Evolutionary conservation across 1,140 invertebrate genomes (phyloP).

Genomic region (Drosophila obscura): DNA sequence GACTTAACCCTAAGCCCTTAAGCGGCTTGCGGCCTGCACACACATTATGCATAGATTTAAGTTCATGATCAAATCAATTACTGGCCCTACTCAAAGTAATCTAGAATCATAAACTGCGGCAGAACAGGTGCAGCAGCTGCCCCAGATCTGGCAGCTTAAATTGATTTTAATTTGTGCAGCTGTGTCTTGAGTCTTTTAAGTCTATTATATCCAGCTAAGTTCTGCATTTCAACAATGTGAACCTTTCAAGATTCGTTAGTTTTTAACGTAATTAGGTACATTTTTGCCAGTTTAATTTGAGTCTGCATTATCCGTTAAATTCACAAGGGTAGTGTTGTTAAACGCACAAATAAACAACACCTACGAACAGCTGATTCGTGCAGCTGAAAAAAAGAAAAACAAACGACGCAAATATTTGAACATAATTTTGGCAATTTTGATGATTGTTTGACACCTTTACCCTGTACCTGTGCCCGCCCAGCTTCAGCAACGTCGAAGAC

Average conservation of each 20-base stretch:
- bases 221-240: neutral
- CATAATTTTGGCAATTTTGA: conserved; percentile 11
- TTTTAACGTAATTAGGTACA: too few species aligned
- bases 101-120: neutral
- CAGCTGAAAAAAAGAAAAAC: conserved; percentile 20
- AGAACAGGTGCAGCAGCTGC: conserved; percentile 55
- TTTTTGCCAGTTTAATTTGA: too few species aligned
- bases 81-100: conserved; percentile 24
- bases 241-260: too few species aligned
- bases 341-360: neutral
- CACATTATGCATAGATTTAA: conserved; percentile 47
- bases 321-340: conserved; percentile 28
- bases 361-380: conserved; percentile 28
- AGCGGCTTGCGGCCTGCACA: conserved; percentile 25
- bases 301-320: conserved; percentile 6
- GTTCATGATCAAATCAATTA: conserved; percentile 79
- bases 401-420: conserved; percentile 28
- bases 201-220: too few species aligned
- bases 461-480: conserved; percentile 5
- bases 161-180: conserved; percentile 46
- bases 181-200: neutral
- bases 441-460: conserved; percentile 16
- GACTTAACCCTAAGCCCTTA: conserved; percentile 31
- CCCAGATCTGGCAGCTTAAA: conserved; percentile 29
- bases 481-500: conserved; percentile 2